Percentiles rank a stretch among this genome's conserved stretches.
phyloP scores from a whole-genome alignment of 2,113 vertebrate species.

The Triplophysa tibetana region DNA sequence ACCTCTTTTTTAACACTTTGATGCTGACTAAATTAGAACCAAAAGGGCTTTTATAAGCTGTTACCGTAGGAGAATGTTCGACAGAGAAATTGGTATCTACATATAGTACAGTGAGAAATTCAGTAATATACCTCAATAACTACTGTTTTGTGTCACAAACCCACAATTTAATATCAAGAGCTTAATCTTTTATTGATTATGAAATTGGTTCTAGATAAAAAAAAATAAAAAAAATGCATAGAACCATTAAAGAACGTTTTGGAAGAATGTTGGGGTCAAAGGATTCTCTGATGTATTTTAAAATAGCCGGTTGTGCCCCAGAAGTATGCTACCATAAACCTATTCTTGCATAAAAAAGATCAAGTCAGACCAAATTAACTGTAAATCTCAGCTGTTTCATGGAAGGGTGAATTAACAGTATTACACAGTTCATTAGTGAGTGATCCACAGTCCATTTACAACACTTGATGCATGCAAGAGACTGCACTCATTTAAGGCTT shows the following conservation, averaged over 20 bases:
- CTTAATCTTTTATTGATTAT: too few relatives aligned
- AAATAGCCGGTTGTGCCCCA: slow-evolving; percentile 4
- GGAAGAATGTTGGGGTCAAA: not conserved
- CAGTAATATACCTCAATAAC: too few relatives aligned
- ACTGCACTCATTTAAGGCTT: slow-evolving; percentile 38
- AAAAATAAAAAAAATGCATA: too few relatives aligned
- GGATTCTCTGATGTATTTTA: not conserved
- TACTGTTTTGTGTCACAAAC: too few relatives aligned
- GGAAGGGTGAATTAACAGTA: not conserved
- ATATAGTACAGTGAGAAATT: too few relatives aligned
- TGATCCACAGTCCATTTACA: slow-evolving; percentile 30
- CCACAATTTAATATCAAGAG: too few relatives aligned
- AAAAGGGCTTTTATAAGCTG: too few relatives aligned
- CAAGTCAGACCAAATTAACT: not conserved
- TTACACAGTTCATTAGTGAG: slow-evolving; percentile 46
- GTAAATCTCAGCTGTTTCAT: not conserved
- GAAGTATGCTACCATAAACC: slow-evolving; percentile 10
- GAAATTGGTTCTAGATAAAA: too few relatives aligned
- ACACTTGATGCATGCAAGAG: slow-evolving; percentile 21
- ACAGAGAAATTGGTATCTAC: too few relatives aligned
- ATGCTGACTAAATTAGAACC: not conserved
- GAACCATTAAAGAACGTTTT: not conserved
- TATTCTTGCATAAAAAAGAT: slow-evolving; percentile 10
- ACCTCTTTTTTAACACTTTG: not conserved
- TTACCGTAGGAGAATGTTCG: too few relatives aligned